Evolutionary conservation across 2,888 invertebrate species (phyloP).

Genomic region (Sminthurides aquaticus): DNA sequence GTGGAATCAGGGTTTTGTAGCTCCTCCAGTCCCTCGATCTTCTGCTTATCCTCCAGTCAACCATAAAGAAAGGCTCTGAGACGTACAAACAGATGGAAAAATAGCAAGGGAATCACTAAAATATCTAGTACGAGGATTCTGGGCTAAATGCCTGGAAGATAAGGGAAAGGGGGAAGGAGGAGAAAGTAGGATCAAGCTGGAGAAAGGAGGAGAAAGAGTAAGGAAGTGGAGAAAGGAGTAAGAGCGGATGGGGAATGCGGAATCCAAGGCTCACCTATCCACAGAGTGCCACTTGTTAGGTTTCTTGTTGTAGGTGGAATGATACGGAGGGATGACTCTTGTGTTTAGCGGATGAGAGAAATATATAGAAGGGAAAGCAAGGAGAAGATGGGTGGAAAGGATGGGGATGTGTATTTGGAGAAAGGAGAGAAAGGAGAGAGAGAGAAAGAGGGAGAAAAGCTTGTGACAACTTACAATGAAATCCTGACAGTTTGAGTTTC

Average conservation of each 20-base stretch:
- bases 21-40: background rate
- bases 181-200: too few relatives aligned
- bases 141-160: too few relatives aligned
- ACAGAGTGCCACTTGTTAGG: background rate
- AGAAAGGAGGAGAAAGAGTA: too few relatives aligned
- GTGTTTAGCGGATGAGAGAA: background rate
- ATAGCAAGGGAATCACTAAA: background rate
- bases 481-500: background rate
- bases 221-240: too few relatives aligned
- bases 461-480: background rate
- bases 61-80: background rate
- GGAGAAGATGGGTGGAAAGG: background rate
- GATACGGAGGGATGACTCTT: background rate
- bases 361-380: background rate
- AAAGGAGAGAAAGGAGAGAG: slow-evolving; percentile 9
- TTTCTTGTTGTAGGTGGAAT: background rate
- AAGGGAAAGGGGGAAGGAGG: too few relatives aligned
- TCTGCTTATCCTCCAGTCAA: background rate
- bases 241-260: background rate
- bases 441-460: slow-evolving; percentile 19
- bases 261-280: background rate
- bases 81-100: background rate
- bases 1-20: background rate
- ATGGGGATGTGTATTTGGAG: too few relatives aligned
- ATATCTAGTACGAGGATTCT: too few relatives aligned